phyloP scores from a whole-genome alignment of 1,140 invertebrate genomes.

The Caerostris extrusa region DNA sequence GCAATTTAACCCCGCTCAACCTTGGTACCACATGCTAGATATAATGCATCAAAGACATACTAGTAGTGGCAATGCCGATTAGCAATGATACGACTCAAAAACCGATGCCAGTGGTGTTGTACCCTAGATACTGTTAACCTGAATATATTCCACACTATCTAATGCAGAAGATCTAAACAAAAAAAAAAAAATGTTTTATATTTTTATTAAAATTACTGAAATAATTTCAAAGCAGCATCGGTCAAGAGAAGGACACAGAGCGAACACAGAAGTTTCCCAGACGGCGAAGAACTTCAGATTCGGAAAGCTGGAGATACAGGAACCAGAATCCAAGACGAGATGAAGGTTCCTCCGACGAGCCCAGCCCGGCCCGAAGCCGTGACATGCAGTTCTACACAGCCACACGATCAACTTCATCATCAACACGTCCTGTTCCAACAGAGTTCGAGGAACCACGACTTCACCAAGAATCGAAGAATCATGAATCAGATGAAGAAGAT shows the following conservation, averaged over 20 bases:
- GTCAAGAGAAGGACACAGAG: constrained; percentile 88
- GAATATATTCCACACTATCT: too few species aligned
- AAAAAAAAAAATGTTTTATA: too few species aligned
- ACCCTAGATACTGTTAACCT: too few species aligned
- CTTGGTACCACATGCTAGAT: too few species aligned
- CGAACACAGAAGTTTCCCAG: constrained; percentile 86
- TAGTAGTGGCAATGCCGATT: too few species aligned
- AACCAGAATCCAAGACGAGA: constrained; percentile 84
- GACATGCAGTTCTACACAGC: neutral
- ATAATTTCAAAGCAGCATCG: constrained; percentile 37
- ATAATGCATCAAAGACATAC: too few species aligned
- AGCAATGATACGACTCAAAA: too few species aligned
- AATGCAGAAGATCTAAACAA: too few species aligned
- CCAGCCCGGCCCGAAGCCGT: neutral
- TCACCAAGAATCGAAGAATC: neutral
- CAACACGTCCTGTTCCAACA: neutral
- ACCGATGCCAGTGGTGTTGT: too few species aligned
- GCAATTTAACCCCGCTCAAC: too few species aligned
- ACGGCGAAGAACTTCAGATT: constrained; percentile 89
- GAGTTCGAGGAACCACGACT: neutral
- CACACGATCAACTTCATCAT: neutral
- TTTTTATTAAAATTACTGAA: too few species aligned
- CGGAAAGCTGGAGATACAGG: constrained; percentile 87
- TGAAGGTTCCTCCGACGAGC: neutral
- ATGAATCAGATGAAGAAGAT: neutral